Percentiles rank a stretch among this genome's conserved stretches.
phyloP scores from a whole-genome alignment of 1,140 invertebrate genomes.

The Drosophila kurseongensis region DNA sequence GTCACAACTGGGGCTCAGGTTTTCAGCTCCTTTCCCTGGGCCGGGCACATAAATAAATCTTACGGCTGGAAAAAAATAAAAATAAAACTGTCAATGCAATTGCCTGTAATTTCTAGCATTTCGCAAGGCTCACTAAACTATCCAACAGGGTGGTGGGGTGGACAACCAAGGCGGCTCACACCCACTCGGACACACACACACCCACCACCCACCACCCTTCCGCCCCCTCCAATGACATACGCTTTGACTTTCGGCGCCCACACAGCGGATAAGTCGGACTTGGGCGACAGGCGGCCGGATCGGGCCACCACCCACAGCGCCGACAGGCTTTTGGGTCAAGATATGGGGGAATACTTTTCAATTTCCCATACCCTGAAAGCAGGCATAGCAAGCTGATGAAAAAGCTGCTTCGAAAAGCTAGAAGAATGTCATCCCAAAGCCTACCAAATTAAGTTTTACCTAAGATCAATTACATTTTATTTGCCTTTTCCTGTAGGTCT shows the following conservation, averaged over 20 bases:
- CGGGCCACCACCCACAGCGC: slow-evolving; percentile 48
- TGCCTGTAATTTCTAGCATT: slow-evolving; percentile 66
- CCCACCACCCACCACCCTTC: slow-evolving; percentile 10
- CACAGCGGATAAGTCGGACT: slow-evolving; percentile 30
- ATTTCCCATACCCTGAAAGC: slow-evolving; percentile 44
- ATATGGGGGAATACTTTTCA: slow-evolving; percentile 52
- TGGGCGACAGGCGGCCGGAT: slow-evolving; percentile 34
- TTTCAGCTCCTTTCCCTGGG: slow-evolving; percentile 34
- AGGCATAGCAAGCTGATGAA: too few species aligned
- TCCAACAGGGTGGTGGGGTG: slow-evolving; percentile 36
- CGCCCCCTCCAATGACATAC: slow-evolving; percentile 36
- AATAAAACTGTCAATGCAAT: slow-evolving; percentile 57
- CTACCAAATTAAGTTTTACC: too few species aligned
- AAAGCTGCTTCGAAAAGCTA: too few species aligned
- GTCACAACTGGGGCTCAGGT: slow-evolving; percentile 1
- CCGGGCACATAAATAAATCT: slow-evolving; percentile 78
- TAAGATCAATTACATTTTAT: too few species aligned
- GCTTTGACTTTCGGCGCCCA: slow-evolving; percentile 53
- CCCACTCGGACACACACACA: slow-evolving; percentile 37
- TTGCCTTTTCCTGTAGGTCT: too few species aligned
- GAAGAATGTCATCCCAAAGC: too few species aligned
- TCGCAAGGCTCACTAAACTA: slow-evolving; percentile 59
- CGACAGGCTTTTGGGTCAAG: slow-evolving; percentile 52
- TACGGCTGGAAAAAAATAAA: slow-evolving; percentile 26
- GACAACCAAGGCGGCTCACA: slow-evolving; percentile 17